Conservation (phyloP, 30 jellyfish, hydroid and myxozoan genomes). For the Chrysaora quinquecirrha region DNA sequence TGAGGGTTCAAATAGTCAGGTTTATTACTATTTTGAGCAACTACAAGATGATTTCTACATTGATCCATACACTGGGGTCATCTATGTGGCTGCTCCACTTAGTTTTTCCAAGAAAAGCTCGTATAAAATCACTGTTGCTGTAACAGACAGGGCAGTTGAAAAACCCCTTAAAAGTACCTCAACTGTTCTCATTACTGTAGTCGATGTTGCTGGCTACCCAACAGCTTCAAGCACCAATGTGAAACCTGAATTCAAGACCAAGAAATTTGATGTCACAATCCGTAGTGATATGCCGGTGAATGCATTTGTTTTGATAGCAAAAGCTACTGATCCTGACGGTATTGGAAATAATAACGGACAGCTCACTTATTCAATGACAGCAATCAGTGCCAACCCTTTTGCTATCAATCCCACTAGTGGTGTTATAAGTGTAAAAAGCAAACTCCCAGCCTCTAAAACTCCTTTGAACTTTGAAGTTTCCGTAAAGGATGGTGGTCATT, state of each 20-base stretch:
- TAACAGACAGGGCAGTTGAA: conserved; percentile 78
- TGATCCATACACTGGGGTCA: conserved; percentile 90
- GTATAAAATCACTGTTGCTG: conserved; percentile 73
- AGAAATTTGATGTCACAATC: conserved; percentile 59
- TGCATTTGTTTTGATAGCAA: conserved; percentile 77
- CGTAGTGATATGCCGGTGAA: conserved; percentile 86
- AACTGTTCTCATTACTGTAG: conserved; percentile 64
- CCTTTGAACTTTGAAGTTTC: conserved; percentile 38
- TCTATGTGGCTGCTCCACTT: conserved; percentile 84
- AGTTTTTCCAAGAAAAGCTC: conserved; percentile 25
- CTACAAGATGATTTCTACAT: conserved; percentile 75
- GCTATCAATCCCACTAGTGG: conserved; percentile 83
- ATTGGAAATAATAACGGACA: conserved; percentile 56
- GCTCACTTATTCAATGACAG: conserved; percentile 61
- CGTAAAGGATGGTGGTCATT: conserved; percentile 77
- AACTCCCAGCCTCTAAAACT: conserved; percentile 23
- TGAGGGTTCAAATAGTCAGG: conserved; percentile 88
- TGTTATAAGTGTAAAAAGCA: conserved; percentile 58
- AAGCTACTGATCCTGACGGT: conserved; percentile 69
- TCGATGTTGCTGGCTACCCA: conserved; percentile 87
- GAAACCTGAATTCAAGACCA: conserved; percentile 57
- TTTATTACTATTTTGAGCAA: conserved; percentile 79
- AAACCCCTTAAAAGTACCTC: conserved; percentile 66
- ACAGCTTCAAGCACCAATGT: conserved; percentile 46
- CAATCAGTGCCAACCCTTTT: conserved; percentile 60